Percentiles rank a stretch among this genome's conserved stretches.
Evolutionary conservation across 2,113 vertebrate genomes (phyloP).

Genomic region (Haemorhous mexicanus): DNA sequence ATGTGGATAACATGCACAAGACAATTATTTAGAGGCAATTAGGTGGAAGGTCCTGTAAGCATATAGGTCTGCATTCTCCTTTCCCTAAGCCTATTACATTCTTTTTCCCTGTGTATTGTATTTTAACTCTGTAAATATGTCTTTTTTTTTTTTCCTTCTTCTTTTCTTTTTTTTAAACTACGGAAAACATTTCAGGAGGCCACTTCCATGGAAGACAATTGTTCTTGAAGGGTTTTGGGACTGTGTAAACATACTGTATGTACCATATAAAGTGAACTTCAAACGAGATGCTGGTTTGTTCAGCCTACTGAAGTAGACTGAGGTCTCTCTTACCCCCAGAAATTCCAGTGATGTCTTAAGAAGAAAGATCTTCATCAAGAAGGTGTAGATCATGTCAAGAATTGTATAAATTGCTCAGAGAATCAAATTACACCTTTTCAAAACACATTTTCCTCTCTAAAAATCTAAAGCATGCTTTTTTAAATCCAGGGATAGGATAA

Average conservation of each 20-base stretch:
- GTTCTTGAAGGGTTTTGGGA: background rate
- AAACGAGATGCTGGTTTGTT: background rate
- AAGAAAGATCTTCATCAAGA: background rate
- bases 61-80: background rate
- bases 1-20: background rate
- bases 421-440: background rate
- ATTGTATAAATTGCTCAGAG: background rate
- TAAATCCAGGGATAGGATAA: background rate
- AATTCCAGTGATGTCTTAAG: background rate
- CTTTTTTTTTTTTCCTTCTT: background rate
- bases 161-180: background rate
- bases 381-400: background rate
- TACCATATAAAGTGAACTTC: background rate
- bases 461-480: background rate
- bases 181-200: background rate
- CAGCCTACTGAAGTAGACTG: background rate
- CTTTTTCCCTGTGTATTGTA: background rate
- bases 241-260: background rate
- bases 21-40: slow-evolving; percentile 44
- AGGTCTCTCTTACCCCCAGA: background rate
- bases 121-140: slow-evolving; percentile 13
- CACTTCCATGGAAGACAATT: background rate
- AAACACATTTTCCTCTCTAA: background rate
- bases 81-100: background rate
- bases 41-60: slow-evolving; percentile 23